Percentiles rank a stretch among this genome's conserved stretches.
phyloP scores from a whole-genome alignment of 2,888 invertebrate genomes.

The Lottia scabra region DNA sequence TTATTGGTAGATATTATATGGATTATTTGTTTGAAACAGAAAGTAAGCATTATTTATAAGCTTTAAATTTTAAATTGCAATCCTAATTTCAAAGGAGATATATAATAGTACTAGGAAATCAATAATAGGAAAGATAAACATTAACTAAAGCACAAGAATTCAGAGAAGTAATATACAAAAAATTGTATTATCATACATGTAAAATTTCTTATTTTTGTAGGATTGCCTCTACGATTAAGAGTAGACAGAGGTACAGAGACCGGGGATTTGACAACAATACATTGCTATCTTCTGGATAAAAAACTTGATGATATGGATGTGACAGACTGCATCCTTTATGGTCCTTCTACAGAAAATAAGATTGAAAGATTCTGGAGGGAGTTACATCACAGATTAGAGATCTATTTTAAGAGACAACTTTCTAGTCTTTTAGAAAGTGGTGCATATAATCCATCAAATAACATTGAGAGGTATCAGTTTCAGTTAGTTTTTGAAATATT shows the following conservation, averaged over 20 bases:
- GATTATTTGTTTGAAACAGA: neutral
- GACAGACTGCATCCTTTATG: neutral
- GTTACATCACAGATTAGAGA: slow-evolving; percentile 1
- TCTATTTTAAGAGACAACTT: neutral
- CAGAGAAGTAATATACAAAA: too few species aligned
- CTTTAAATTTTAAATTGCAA: too few species aligned
- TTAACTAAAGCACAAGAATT: too few species aligned
- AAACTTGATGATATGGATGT: neutral
- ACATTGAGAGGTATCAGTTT: neutral
- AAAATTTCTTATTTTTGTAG: too few species aligned
- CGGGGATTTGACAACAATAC: neutral
- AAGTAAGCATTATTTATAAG: neutral
- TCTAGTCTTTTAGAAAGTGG: neutral
- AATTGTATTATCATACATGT: too few species aligned
- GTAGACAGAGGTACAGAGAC: neutral
- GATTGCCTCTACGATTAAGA: too few species aligned
- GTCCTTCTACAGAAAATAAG: neutral
- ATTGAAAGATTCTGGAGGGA: neutral
- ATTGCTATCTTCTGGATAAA: neutral
- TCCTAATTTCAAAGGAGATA: too few species aligned
- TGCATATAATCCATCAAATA: neutral
- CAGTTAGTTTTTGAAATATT: too few species aligned
- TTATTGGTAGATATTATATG: neutral
- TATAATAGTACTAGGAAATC: too few species aligned
- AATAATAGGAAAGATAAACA: too few species aligned